A percentile compares a stretch with the other conserved stretches of the same genome.
These are phyloP conservation scores for Circaetus gallicus DNA, from an alignment of 2,113 vertebrate genomes.

Conservation along the genomic window DNA sequence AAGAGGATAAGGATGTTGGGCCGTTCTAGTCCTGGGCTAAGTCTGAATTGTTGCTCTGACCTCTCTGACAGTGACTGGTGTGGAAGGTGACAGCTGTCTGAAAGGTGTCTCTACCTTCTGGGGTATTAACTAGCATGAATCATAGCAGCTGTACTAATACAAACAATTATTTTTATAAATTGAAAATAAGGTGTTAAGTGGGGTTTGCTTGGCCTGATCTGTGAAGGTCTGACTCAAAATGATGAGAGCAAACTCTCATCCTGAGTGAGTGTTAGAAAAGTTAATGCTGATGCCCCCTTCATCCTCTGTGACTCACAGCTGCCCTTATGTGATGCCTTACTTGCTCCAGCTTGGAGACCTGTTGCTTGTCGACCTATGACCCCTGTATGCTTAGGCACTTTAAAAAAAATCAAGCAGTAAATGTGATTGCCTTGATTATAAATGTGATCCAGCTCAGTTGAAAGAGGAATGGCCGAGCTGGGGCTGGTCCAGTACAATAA, in stretches of 20 bases:
- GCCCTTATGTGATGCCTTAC: background rate
- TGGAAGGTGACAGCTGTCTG: background rate
- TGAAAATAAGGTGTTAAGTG: background rate
- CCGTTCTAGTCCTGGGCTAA: background rate
- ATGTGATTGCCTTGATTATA: slow-evolving; percentile 29
- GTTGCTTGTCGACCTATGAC: background rate
- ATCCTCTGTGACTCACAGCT: background rate
- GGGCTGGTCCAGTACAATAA: background rate
- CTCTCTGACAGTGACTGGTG: background rate
- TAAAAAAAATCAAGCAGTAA: background rate
- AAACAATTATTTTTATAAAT: background rate
- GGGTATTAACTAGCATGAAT: background rate
- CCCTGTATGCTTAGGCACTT: background rate
- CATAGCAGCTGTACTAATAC: background rate
- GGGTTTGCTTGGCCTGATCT: background rate
- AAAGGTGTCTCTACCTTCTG: background rate
- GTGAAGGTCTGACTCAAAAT: background rate
- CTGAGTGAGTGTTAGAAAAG: background rate
- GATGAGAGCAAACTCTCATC: background rate
- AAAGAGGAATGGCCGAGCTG: background rate
- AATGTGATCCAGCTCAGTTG: background rate
- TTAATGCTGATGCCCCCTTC: background rate
- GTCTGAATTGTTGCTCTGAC: background rate
- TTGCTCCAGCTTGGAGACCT: background rate
- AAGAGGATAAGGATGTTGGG: background rate